Evolutionary conservation across 1,140 invertebrate species (phyloP).

Genomic region (Brachionus manjavacas): DNA sequence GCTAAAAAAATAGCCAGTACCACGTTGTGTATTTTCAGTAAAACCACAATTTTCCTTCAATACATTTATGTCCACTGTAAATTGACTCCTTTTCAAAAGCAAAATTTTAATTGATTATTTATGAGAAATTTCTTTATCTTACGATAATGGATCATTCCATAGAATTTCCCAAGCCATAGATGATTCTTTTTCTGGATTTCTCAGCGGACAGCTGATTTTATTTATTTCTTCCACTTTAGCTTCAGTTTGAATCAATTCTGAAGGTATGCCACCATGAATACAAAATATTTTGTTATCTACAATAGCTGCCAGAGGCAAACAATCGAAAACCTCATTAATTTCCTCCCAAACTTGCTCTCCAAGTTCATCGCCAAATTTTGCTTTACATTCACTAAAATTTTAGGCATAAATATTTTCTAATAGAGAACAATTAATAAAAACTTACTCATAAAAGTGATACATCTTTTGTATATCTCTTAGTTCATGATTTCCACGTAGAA

Average conservation of each 20-base stretch:
- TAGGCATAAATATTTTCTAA: neutral
- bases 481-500: slow-evolving; percentile 66
- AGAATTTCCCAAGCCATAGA: slow-evolving; percentile 68
- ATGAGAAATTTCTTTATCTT: slow-evolving; percentile 42
- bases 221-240: slow-evolving; percentile 37
- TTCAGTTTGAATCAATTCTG: slow-evolving; percentile 53
- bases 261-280: slow-evolving; percentile 70
- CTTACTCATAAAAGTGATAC: slow-evolving; percentile 67
- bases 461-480: slow-evolving; percentile 65
- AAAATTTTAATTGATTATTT: neutral
- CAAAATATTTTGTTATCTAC: slow-evolving; percentile 62
- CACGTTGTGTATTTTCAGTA: slow-evolving; percentile 65
- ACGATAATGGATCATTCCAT: slow-evolving; percentile 72
- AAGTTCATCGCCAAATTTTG: slow-evolving; percentile 63
- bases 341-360: slow-evolving; percentile 65
- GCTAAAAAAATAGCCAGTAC: slow-evolving; percentile 69
- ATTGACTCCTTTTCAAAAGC: neutral
- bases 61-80: slow-evolving; percentile 55
- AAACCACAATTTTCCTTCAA: slow-evolving; percentile 65
- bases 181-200: slow-evolving; percentile 54
- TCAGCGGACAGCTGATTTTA: slow-evolving; percentile 46
- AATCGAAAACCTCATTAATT: slow-evolving; percentile 68
- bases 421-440: slow-evolving; percentile 17
- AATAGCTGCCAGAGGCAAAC: slow-evolving; percentile 51
- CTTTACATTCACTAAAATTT: slow-evolving; percentile 60